Evolutionary conservation across 2,888 invertebrate species (phyloP).

Genomic region (Synanthedon vespiformis): DNA sequence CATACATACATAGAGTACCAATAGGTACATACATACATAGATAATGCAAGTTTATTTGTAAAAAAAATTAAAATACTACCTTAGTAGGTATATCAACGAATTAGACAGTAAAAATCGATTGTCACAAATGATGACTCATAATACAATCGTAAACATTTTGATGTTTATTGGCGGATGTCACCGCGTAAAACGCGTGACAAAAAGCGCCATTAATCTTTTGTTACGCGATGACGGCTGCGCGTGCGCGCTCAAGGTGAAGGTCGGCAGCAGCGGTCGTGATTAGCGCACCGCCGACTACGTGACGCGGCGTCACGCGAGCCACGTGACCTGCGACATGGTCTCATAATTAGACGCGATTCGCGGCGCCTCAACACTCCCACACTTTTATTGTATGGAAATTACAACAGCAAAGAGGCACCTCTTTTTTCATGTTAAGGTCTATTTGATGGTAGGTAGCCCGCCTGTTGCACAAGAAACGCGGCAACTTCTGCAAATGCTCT

Average conservation of each 20-base stretch:
- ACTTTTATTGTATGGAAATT: no score
- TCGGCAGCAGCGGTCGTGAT: conserved; percentile 16
- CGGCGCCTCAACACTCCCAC: background rate
- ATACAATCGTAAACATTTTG: conserved; percentile 7
- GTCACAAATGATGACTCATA: background rate
- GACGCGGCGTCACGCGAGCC: conserved; percentile 29
- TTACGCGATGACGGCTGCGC: conserved; percentile 26
- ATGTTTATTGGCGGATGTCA: conserved; percentile 13
- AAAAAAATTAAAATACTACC: no score
- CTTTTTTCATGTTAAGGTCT: no score
- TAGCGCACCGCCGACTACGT: conserved; percentile 14
- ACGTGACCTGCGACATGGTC: conserved; percentile 15
- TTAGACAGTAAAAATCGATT: background rate
- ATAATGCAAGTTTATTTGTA: no score
- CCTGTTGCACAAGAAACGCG: no score
- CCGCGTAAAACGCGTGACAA: conserved; percentile 29
- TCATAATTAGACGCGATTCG: background rate
- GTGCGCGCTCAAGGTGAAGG: conserved; percentile 50
- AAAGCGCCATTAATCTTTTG: conserved; percentile 35
- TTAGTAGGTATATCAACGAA: no score
- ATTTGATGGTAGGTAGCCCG: no score
- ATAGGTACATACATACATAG: no score
- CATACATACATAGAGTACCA: no score
- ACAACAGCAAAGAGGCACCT: no score
- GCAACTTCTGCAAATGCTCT: no score